Evolutionary conservation across 2,888 invertebrate species (phyloP).

Genomic region (Drosophila heteroneura): DNA sequence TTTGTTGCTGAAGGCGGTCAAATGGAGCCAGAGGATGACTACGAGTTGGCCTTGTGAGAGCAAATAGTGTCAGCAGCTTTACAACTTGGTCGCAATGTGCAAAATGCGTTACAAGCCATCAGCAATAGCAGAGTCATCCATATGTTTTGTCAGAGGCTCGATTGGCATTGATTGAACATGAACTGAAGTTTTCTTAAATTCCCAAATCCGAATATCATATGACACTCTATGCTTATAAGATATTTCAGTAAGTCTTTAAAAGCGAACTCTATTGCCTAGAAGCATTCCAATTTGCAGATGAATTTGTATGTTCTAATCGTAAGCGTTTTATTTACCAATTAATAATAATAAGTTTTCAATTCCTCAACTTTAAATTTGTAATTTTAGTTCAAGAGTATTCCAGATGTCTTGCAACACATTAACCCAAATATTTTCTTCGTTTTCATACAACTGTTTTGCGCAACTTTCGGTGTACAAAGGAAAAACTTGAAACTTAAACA

Average conservation of each 20-base stretch:
- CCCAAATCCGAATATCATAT: slow-evolving; percentile 9
- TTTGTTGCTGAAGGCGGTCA: slow-evolving; percentile 23
- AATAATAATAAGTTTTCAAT: too few relatives aligned
- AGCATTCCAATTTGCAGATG: too few relatives aligned
- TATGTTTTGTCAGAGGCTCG: slow-evolving; percentile 17
- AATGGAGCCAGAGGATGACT: slow-evolving; percentile 19
- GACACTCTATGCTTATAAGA: background rate
- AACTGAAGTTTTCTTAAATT: slow-evolving; percentile 27
- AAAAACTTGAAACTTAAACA: slow-evolving; percentile 40
- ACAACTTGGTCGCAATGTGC: slow-evolving; percentile 28
- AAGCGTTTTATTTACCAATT: background rate
- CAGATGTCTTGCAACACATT: slow-evolving; percentile 12
- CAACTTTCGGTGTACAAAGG: slow-evolving; percentile 39
- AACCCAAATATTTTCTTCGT: slow-evolving; percentile 28
- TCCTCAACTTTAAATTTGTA: background rate
- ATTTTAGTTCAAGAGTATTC: slow-evolving; percentile 6
- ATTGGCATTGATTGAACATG: slow-evolving; percentile 41
- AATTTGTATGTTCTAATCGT: background rate
- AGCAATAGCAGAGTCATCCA: slow-evolving; percentile 32
- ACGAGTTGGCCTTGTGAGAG: slow-evolving; percentile 44
- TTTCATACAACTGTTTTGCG: slow-evolving; percentile 12
- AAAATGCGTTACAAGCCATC: slow-evolving; percentile 35
- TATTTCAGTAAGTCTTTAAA: too few relatives aligned
- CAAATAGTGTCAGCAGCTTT: slow-evolving; percentile 40
- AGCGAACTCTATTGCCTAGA: too few relatives aligned